A percentile compares a stretch with the other conserved stretches of the same genome.
Evolutionary conservation across 2,113 vertebrate species (phyloP).

Genomic region (Tonatia bakeri): DNA sequence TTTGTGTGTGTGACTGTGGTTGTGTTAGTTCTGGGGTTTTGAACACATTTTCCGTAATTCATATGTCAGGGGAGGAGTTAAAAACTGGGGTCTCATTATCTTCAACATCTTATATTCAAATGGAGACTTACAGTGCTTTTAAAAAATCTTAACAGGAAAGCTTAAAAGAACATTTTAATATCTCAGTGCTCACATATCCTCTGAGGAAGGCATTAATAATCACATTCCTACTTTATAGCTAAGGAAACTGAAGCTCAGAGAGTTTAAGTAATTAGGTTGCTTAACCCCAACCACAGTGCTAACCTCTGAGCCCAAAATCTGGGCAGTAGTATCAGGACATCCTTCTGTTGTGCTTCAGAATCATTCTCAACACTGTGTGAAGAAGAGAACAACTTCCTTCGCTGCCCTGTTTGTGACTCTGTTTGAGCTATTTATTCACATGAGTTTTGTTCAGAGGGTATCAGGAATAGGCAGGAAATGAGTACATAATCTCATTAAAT

Average conservation of each 20-base stretch:
- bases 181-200: neutral
- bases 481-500: neutral
- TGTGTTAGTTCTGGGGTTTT: neutral
- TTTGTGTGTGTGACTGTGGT: neutral
- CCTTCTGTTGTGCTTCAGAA: neutral
- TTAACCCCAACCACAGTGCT: neutral
- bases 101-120: neutral
- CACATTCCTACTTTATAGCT: neutral
- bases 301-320: neutral
- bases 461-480: neutral
- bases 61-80: neutral
- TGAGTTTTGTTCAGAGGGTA: neutral
- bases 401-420: neutral
- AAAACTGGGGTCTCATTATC: neutral
- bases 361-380: neutral
- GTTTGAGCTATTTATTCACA: neutral
- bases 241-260: neutral
- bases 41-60: neutral
- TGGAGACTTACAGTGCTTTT: neutral
- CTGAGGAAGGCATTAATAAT: neutral
- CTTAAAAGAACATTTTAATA: neutral
- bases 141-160: neutral
- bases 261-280: neutral
- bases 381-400: neutral
- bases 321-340: neutral